Conservation (phyloP, 2,888 invertebrate genomes). For the Mystacides longicornis region DNA sequence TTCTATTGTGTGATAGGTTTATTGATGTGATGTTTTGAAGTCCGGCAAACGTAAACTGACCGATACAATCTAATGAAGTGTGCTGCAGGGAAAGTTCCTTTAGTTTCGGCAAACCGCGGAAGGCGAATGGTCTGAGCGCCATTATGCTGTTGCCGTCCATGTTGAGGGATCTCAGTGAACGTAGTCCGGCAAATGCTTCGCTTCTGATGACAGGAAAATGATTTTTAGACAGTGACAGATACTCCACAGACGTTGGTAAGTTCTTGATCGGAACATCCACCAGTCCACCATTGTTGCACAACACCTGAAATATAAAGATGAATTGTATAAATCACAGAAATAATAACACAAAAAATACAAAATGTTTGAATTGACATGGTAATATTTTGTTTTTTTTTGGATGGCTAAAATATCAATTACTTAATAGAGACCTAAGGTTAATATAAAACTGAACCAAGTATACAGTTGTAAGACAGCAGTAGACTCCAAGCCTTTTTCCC, state of each 20-base stretch:
- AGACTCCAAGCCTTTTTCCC: too few relatives aligned
- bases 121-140: slow-evolving; percentile 74
- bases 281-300: slow-evolving; percentile 80
- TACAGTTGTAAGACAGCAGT: too few relatives aligned
- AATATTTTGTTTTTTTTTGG: too few relatives aligned
- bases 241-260: slow-evolving; percentile 71
- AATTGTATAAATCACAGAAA: neutral
- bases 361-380: too few relatives aligned
- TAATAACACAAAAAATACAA: neutral
- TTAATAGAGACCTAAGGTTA: too few relatives aligned
- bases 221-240: slow-evolving; percentile 79
- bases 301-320: slow-evolving; percentile 52
- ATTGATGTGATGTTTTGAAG: slow-evolving; percentile 72
- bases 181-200: slow-evolving; percentile 76
- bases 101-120: slow-evolving; percentile 74
- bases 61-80: slow-evolving; percentile 72
- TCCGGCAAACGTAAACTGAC: slow-evolving; percentile 77
- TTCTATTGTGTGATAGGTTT: slow-evolving; percentile 64
- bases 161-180: slow-evolving; percentile 71
- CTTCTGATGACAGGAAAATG: slow-evolving; percentile 73
- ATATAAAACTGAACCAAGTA: too few relatives aligned
- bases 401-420: too few relatives aligned
- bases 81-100: slow-evolving; percentile 78
- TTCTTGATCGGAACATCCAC: slow-evolving; percentile 69
- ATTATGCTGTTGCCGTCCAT: slow-evolving; percentile 84